phyloP scores from a whole-genome alignment of 53 echinoderm and acorn worm genomes.

The Arbacia lixula region DNA sequence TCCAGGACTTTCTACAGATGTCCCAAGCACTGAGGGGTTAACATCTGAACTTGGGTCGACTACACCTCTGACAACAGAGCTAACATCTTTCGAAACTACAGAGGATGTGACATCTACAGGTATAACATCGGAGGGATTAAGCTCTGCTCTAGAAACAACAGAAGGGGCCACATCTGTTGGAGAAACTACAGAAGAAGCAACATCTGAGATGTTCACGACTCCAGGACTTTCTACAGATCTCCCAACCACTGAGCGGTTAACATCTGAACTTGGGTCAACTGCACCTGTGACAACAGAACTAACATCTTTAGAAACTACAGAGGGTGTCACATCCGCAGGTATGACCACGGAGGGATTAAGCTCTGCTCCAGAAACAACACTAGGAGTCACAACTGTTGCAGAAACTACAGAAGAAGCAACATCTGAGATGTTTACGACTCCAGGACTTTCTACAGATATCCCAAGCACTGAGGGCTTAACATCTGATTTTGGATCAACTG shows the following conservation, averaged over 20 bases:
- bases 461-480: too few relatives aligned
- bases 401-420: too few relatives aligned
- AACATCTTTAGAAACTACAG: not conserved
- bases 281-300: too few relatives aligned
- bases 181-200: slow-evolving; percentile 5
- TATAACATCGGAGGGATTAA: too few relatives aligned
- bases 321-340: not conserved
- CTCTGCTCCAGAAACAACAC: not conserved
- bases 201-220: too few relatives aligned
- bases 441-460: too few relatives aligned
- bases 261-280: too few relatives aligned
- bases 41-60: not conserved
- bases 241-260: not conserved
- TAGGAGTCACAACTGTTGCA: not conserved
- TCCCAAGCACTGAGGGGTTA: not conserved
- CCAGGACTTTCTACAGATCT: too few relatives aligned
- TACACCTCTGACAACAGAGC: too few relatives aligned
- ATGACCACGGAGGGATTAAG: not conserved
- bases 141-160: not conserved
- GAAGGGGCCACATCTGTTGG: not conserved
- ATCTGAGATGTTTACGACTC: not conserved
- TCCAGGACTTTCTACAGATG: not conserved
- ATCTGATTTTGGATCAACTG: too few relatives aligned
- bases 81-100: too few relatives aligned
- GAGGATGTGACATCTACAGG: too few relatives aligned